phyloP scores from a whole-genome alignment of 2,888 invertebrate species.

The Hyposoter dolosus region DNA sequence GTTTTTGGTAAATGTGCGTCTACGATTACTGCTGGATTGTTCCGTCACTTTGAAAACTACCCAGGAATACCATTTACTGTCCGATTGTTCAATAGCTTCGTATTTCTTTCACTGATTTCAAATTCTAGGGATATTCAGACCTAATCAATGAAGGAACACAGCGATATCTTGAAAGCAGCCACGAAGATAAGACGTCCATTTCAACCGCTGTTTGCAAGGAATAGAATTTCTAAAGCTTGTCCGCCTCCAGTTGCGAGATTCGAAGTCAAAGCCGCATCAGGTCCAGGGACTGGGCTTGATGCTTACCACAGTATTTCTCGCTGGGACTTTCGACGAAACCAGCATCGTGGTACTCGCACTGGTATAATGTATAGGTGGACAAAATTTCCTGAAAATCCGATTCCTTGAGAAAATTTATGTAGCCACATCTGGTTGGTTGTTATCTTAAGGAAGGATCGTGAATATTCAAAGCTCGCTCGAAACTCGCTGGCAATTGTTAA shows the following conservation, averaged over 20 bases:
- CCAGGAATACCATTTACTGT: neutral
- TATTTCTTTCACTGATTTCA: neutral
- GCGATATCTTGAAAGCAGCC: constrained; percentile 12
- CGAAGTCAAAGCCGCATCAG: constrained; percentile 53
- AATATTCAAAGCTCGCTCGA: constrained; percentile 51
- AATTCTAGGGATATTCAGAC: neutral
- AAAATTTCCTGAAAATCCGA: constrained; percentile 45
- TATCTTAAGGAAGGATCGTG: constrained; percentile 21
- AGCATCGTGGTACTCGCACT: constrained; percentile 5
- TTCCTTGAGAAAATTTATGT: constrained; percentile 36
- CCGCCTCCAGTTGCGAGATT: constrained; percentile 14
- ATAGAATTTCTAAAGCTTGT: constrained; percentile 49
- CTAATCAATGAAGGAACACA: neutral
- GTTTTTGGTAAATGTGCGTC: neutral
- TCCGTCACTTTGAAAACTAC: neutral
- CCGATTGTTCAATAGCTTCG: neutral
- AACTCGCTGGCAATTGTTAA: constrained; percentile 19
- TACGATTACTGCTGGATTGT: neutral
- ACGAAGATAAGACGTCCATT: constrained; percentile 39
- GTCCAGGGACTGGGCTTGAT: constrained; percentile 33
- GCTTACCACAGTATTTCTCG: constrained; percentile 20
- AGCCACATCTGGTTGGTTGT: neutral
- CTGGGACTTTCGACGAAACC: neutral
- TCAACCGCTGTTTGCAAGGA: constrained; percentile 18
- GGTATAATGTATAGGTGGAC: neutral